Evolutionary conservation across 1,140 invertebrate genomes (phyloP).

Genomic region (Scaptomyza pallida): DNA sequence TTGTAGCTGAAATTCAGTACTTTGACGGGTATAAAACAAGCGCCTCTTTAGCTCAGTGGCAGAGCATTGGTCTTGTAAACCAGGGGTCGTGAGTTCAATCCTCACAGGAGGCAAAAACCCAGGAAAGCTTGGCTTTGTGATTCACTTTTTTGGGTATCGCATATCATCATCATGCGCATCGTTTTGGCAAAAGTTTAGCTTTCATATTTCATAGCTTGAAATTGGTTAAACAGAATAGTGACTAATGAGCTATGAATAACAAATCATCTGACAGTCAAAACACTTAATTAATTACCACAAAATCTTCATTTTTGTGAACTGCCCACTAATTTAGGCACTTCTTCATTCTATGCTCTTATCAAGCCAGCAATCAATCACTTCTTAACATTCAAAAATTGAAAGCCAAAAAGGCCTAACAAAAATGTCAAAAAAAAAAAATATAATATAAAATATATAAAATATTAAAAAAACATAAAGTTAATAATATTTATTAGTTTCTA

Average conservation of each 20-base stretch:
- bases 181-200: too few relatives aligned
- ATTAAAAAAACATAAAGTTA: neutral
- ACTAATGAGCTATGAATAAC: neutral
- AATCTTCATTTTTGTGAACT: neutral
- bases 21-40: constrained; percentile 38
- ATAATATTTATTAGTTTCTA: too few relatives aligned
- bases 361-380: constrained; percentile 33
- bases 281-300: constrained; percentile 10
- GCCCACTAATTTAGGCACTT: constrained; percentile 11
- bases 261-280: neutral
- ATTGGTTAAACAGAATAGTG: neutral
- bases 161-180: too few relatives aligned
- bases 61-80: constrained; percentile 97
- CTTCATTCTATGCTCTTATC: neutral
- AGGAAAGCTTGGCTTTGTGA: too few relatives aligned
- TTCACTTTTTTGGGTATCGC: neutral
- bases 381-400: neutral
- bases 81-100: constrained; percentile 95
- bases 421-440: too few relatives aligned
- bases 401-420: too few relatives aligned
- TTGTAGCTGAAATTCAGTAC: constrained; percentile 54
- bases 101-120: constrained; percentile 89
- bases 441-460: neutral
- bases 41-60: constrained; percentile 95
- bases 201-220: neutral